A percentile compares a stretch with the other conserved stretches of the same genome.
These are phyloP conservation scores for Siphamia tubifer DNA, from an alignment of 2,113 vertebrate species.

Conservation along the genomic window DNA sequence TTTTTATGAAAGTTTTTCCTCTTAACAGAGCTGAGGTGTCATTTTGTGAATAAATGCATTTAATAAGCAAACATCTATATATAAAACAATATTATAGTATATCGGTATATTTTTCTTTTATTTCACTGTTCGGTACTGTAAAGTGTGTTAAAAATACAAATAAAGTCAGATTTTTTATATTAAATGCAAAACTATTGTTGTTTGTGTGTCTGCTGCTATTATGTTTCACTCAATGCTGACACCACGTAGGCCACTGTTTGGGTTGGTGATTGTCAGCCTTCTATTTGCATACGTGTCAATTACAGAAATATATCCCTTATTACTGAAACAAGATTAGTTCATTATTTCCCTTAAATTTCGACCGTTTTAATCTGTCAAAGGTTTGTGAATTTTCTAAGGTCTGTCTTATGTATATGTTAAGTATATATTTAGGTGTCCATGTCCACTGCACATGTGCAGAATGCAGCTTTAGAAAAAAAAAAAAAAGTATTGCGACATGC, in stretches of 20 bases:
- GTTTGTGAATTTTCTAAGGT: too few relatives aligned
- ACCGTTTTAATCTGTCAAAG: too few relatives aligned
- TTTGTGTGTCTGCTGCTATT: not conserved
- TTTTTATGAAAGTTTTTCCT: slow-evolving; percentile 85
- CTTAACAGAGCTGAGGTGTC: slow-evolving; percentile 82
- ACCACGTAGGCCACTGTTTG: not conserved
- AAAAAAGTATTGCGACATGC: too few relatives aligned
- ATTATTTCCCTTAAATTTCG: too few relatives aligned
- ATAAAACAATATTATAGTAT: slow-evolving; percentile 81
- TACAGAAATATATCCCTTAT: too few relatives aligned
- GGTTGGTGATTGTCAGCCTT: not conserved
- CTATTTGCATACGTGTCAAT: too few relatives aligned
- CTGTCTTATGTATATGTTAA: too few relatives aligned
- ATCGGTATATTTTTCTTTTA: slow-evolving; percentile 86
- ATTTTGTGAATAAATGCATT: slow-evolving; percentile 87
- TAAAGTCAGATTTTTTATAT: slow-evolving; percentile 84
- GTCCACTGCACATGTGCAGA: too few relatives aligned
- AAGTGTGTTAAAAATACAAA: slow-evolving; percentile 86
- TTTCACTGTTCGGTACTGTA: slow-evolving; percentile 87
- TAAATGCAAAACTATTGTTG: slow-evolving; percentile 49
- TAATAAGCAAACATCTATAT: slow-evolving; percentile 85
- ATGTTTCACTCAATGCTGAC: too few relatives aligned
- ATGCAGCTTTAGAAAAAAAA: too few relatives aligned
- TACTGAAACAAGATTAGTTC: too few relatives aligned
- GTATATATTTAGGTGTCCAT: too few relatives aligned